Conservation (phyloP, 1,140 invertebrate genomes). For the Musca vetustissima region DNA sequence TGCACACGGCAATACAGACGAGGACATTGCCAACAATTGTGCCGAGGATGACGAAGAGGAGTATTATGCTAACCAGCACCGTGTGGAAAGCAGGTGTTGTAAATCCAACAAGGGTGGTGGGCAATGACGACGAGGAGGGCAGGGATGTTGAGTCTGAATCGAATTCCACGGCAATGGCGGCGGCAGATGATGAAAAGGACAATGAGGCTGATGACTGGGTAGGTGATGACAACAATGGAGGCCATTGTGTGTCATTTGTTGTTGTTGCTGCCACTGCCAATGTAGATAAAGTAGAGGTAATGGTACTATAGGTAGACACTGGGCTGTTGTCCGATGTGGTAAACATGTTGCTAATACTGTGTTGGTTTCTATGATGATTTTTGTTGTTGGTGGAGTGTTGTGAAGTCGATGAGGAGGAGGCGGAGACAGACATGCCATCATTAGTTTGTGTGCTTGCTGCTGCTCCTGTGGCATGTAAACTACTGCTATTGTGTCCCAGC, state of each 20-base stretch:
- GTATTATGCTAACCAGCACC: slow-evolving; percentile 69
- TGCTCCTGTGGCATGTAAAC: too few relatives aligned
- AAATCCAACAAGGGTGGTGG: slow-evolving; percentile 33
- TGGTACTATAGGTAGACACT: too few relatives aligned
- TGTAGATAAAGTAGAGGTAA: slow-evolving; percentile 9
- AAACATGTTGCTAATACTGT: slow-evolving; percentile 5
- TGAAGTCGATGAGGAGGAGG: background rate
- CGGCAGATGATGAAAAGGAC: background rate
- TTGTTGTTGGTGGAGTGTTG: background rate
- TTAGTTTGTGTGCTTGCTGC: background rate
- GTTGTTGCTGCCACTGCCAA: too few relatives aligned
- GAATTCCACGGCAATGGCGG: background rate
- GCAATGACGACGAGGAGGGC: background rate
- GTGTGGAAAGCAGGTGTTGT: slow-evolving; percentile 60
- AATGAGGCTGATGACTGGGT: background rate
- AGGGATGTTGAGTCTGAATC: background rate
- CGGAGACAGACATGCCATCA: too few relatives aligned
- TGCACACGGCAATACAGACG: slow-evolving; percentile 84
- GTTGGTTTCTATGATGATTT: background rate
- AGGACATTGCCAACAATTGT: slow-evolving; percentile 88
- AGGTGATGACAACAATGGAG: background rate
- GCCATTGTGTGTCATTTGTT: too few relatives aligned
- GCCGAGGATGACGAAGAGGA: slow-evolving; percentile 74
- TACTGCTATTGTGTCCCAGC: background rate
- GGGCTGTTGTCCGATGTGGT: background rate